Evolutionary conservation across 2,113 vertebrate genomes (phyloP), one percentile per base, ranked within the genome.

Genomic region (Mola mola): DNA sequence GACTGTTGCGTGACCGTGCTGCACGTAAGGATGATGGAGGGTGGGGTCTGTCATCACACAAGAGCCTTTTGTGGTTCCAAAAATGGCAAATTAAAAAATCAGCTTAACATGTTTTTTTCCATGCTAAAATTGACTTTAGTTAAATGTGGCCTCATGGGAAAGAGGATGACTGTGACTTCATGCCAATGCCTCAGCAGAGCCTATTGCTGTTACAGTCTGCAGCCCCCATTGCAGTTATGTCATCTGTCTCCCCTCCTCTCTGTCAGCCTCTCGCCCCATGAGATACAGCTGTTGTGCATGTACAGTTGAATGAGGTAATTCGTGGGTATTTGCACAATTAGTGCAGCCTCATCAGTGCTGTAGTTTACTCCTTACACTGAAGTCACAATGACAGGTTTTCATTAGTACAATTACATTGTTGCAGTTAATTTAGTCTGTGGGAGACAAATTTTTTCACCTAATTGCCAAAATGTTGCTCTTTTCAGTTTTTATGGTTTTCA

Each of bases 131-230:
- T 52, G 16, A 61, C 62, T 64, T 15, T 1, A 38, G 51, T 47
- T 53, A 69, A 75, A 66, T 49, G 49, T 17, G 9, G 58, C 48
- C 65, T 56, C 37, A 29, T 64, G 52, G 69, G 81, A 72, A 75
- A 59, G 40, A 47, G 51, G 44, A 56, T 63, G 17, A 63, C 64
- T 24, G 33, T 36, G 65, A 69, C 63, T 41, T 63, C 57, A 46
- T 69, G 51, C 47, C 65, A 69, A 36, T 60, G 65, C 47, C 55
- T 44, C 16, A 36, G 41, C 46, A 66, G 36, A 79, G 43, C 46
- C 55, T 44, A 50, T 78, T 73, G 74, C 49, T 74, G 74, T 68
- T 74, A 37, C 8, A 8, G 44, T 69, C 70, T 40, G 69, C 24
- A 40, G 42, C 48, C 29, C n/a, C 26, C 55, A 55, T 8, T 49